These are phyloP conservation scores for Anoncus sp. DNA, from an alignment of 2,888 invertebrate species.

Conservation along the genomic window DNA sequence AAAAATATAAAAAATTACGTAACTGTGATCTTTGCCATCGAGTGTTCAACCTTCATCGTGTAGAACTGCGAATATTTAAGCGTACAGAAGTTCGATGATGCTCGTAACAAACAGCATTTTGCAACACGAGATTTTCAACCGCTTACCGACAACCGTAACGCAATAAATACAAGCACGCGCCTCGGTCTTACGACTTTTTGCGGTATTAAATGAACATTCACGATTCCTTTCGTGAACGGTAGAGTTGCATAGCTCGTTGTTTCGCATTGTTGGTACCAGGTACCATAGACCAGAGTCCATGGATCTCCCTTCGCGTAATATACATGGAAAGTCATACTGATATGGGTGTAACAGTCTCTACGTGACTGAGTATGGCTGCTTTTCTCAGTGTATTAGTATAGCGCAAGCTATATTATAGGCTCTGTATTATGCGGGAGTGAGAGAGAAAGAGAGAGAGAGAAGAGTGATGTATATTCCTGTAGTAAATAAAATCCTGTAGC, in stretches of 20 bases:
- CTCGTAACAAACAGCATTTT: not conserved
- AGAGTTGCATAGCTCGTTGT: conserved; percentile 1
- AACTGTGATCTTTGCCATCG: no score
- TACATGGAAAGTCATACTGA: conserved; percentile 24
- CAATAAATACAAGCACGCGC: conserved; percentile 25
- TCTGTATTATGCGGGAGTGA: conserved; percentile 4
- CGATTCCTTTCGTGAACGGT: not conserved
- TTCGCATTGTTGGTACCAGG: conserved; percentile 26
- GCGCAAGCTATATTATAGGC: not conserved
- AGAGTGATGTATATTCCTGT: not conserved
- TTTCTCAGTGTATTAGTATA: conserved; percentile 12
- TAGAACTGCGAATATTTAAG: not conserved
- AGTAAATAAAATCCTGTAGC: conserved; percentile 34
- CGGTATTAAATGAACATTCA: conserved; percentile 39
- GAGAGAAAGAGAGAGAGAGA: not conserved
- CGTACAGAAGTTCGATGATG: not conserved
- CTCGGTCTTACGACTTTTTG: conserved; percentile 13
- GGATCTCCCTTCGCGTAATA: conserved; percentile 5
- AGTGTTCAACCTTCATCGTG: not conserved
- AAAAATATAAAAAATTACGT: no score
- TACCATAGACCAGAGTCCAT: conserved; percentile 8
- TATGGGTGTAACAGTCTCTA: conserved; percentile 34
- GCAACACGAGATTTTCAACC: conserved; percentile 8
- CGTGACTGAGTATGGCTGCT: conserved; percentile 16
- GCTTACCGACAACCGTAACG: no score